A percentile compares a stretch with the other conserved stretches of the same genome.
phyloP scores from a whole-genome alignment of 2,113 vertebrate genomes.

The Girardinichthys multiradiatus region DNA sequence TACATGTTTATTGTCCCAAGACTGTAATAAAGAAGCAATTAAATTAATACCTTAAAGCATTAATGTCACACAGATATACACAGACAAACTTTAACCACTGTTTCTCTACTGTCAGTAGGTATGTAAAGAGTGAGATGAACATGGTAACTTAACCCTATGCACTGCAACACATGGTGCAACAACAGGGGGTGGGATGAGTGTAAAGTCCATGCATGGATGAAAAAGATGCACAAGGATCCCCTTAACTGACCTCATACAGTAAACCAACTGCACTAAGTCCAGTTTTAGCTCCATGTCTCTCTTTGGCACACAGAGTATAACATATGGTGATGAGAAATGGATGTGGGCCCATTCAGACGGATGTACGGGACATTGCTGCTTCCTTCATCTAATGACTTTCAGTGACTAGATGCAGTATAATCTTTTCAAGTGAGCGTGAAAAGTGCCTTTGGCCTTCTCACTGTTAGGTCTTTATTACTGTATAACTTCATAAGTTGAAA shows the following conservation, averaged over 20 bases:
- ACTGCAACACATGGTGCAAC: constrained; percentile 6
- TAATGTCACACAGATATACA: not conserved
- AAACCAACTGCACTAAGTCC: not conserved
- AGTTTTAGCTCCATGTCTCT: constrained; percentile 1
- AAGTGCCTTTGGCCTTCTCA: not conserved
- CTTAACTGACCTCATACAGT: constrained; percentile 8
- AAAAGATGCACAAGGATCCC: not conserved
- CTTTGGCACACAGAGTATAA: not conserved
- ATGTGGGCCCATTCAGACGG: constrained; percentile 30
- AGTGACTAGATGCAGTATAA: not conserved
- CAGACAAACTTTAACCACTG: not conserved
- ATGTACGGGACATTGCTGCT: constrained; percentile 25
- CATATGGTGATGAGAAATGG: constrained; percentile 29
- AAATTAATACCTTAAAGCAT: not conserved
- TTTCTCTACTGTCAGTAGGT: not conserved
- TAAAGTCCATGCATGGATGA: not conserved
- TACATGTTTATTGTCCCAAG: not conserved
- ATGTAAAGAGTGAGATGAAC: not conserved
- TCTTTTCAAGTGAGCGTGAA: not conserved
- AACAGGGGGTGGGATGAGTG: not conserved
- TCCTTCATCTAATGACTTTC: constrained; percentile 21
- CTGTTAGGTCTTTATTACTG: not conserved
- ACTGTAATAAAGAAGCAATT: not conserved
- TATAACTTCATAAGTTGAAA: not conserved
- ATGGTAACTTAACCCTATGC: constrained; percentile 10